A percentile compares a stretch with the other conserved stretches of the same genome.
These are phyloP conservation scores for Pollicipes pollicipes DNA, from an alignment of 1,140 invertebrate species.

Conservation along the genomic window DNA sequence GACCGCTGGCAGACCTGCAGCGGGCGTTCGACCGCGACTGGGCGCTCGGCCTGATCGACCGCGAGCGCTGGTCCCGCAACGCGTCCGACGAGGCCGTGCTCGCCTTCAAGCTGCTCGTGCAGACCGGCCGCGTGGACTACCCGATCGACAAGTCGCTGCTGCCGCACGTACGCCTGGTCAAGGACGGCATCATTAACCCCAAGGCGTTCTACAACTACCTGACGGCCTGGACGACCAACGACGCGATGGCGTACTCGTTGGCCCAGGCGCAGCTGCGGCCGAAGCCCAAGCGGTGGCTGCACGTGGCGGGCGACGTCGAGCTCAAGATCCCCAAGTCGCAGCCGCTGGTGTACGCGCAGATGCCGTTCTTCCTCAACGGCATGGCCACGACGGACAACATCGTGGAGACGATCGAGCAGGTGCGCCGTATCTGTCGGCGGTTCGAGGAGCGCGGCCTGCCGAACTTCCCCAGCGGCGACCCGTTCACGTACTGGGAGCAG, in stretches of 20 bases:
- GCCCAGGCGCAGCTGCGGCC: slow-evolving; percentile 67
- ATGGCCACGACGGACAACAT: slow-evolving; percentile 55
- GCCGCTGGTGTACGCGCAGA: slow-evolving; percentile 77
- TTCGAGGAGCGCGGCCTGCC: slow-evolving; percentile 76
- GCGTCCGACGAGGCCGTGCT: slow-evolving; percentile 79
- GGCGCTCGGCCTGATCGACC: slow-evolving; percentile 51
- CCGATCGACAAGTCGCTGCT: slow-evolving; percentile 70
- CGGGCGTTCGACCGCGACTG: slow-evolving; percentile 71
- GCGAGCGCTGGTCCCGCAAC: slow-evolving; percentile 70
- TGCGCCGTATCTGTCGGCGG: slow-evolving; percentile 59
- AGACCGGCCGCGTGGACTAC: slow-evolving; percentile 86
- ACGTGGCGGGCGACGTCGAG: slow-evolving; percentile 29
- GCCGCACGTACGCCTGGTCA: slow-evolving; percentile 50
- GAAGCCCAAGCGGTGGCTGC: slow-evolving; percentile 66
- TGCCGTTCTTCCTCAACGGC: slow-evolving; percentile 73
- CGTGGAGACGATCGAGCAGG: slow-evolving; percentile 51
- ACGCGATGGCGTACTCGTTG: slow-evolving; percentile 80
- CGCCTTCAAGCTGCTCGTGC: slow-evolving; percentile 82
- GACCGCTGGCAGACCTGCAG: slow-evolving; percentile 43
- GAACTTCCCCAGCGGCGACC: slow-evolving; percentile 89
- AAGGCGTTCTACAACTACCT: slow-evolving; percentile 97
- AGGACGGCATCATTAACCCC: slow-evolving; percentile 83
- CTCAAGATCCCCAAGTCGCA: slow-evolving; percentile 73
- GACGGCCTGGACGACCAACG: slow-evolving; percentile 88
- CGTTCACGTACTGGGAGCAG: slow-evolving; percentile 97